Base-by-base conservation (phyloP, 2,888 invertebrate genomes). In the Calliopum simillimum region DNA sequence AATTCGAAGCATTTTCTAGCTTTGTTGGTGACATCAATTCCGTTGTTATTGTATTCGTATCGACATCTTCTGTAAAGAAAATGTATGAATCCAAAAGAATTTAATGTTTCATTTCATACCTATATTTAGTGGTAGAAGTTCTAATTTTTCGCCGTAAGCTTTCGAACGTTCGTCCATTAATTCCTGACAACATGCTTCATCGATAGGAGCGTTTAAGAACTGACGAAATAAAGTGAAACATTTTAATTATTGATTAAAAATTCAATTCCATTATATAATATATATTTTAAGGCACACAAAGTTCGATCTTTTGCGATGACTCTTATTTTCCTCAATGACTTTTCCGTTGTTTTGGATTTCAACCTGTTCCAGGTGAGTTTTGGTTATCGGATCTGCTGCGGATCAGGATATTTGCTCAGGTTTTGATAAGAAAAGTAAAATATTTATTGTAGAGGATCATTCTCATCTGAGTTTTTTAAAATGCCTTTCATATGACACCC, bases 151-250 rank as follows among this genome's bases (percentile, higher is more conserved):
- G 67, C 79, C 79, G 49, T 85, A 85, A 68, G 78, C 80, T 13
- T 70, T 68, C 16, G 78, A 77, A 2, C 85, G 80, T 69, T 86
- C 84, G 64, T 81, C 76, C 73, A 85, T 80, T 0, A 80, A 78
- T 70, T 85, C 86, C 71, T 81, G 83, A 23, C 82, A 84, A 44
- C 84, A 84, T 0, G 83, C 84, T 71, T 85, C 85, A 64, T 84
- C 83, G 61, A 83, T 70, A 14, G 84, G 84, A 11, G 80, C 77
- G 67, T 80, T 80, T 19, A 74, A 71, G 12, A 76, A 77, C 84
- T 84, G 53, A 2, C 8, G 33, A 76, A 73, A 8, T 2, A 5
- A 6, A 23, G 3, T 46, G 46, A 47, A 19, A 64, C n/a, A 53
- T 44, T 8, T 47, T 14, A 14, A 49, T 13, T 46, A 62, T 44